Conservation (phyloP, 2,888 invertebrate species). For the Apotomis turbidana region DNA sequence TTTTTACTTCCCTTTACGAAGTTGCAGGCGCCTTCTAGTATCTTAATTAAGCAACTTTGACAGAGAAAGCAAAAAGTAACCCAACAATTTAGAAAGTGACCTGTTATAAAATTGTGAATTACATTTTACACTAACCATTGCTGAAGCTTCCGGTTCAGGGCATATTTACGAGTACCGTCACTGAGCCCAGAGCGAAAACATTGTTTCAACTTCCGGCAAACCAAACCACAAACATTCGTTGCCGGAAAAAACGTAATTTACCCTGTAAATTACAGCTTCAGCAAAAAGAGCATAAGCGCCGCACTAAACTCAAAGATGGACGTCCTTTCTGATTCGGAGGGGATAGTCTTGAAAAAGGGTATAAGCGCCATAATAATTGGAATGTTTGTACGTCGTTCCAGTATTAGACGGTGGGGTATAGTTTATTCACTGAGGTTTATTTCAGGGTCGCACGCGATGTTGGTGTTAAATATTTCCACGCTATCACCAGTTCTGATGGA, state of each 20-base stretch:
- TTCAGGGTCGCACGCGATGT: conserved; percentile 30
- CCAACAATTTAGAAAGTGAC: no score
- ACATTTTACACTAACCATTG: no score
- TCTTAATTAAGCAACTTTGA: no score
- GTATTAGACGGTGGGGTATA: background rate
- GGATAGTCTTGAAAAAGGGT: background rate
- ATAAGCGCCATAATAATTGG: background rate
- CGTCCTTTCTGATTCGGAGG: background rate
- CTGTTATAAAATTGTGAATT: no score
- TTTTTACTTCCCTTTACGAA: no score
- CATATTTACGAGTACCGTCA: conserved; percentile 1
- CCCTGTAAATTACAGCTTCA: background rate
- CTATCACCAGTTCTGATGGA: conserved; percentile 24
- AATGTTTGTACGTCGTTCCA: background rate
- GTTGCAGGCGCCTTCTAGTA: no score
- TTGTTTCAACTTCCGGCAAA: conserved; percentile 14
- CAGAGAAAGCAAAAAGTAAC: no score
- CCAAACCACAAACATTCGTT: conserved; percentile 16
- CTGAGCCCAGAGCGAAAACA: conserved; percentile 9
- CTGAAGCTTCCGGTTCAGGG: no score
- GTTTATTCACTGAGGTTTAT: conserved; percentile 17
- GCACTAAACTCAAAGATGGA: background rate
- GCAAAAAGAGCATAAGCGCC: background rate
- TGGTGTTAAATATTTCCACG: conserved; percentile 37
- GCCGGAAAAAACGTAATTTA: conserved; percentile 39